Evolutionary conservation across 2,113 vertebrate genomes (phyloP).

Genomic region (Pampusana beccarii): DNA sequence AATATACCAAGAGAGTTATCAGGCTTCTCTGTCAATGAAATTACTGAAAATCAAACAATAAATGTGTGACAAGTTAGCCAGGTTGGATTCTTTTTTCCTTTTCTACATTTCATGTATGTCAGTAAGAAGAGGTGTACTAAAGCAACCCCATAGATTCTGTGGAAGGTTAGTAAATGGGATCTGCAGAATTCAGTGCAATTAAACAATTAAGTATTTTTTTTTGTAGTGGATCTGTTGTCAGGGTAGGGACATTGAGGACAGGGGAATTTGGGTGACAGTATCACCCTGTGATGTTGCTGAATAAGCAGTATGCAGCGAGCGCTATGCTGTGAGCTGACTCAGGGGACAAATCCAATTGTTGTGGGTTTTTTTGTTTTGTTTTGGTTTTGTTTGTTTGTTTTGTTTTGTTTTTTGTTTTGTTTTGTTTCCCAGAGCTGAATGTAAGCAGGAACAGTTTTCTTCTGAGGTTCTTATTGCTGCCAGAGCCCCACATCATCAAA

Average conservation of each 20-base stretch:
- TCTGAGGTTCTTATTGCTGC: background rate
- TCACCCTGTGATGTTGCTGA: background rate
- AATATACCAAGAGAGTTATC: background rate
- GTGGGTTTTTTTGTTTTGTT: no score
- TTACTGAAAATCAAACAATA: background rate
- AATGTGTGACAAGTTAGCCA: background rate
- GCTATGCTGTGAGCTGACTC: background rate
- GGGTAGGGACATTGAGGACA: background rate
- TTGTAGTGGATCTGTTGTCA: background rate
- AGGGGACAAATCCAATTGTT: background rate
- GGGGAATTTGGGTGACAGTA: background rate
- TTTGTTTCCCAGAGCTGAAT: background rate
- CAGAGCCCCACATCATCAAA: background rate
- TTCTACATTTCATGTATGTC: background rate
- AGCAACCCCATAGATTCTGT: background rate
- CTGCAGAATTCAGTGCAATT: background rate
- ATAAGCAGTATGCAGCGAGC: rapidly evolving
- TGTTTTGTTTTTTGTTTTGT: background rate
- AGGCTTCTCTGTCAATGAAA: background rate
- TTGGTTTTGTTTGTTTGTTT: no score
- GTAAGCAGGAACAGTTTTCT: background rate
- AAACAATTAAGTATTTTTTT: background rate
- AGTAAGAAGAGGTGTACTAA: rapidly evolving
- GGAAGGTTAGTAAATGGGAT: background rate
- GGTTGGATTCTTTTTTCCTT: background rate